These are phyloP conservation scores for Papilio polyxenes DNA, from an alignment of 1,140 invertebrate genomes.

Conservation along the genomic window DNA sequence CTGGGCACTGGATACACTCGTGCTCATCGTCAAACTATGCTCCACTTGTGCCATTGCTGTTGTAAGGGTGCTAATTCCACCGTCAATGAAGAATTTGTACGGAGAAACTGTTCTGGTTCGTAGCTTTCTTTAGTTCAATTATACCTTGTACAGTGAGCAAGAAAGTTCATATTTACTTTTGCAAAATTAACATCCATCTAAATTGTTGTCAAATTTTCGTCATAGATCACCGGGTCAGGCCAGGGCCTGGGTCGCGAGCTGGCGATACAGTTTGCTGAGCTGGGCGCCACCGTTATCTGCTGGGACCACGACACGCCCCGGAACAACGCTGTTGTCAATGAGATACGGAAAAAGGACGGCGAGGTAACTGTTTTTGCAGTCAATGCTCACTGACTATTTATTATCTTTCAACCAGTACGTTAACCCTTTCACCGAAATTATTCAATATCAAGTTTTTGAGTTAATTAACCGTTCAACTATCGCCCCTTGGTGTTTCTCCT, in stretches of 20 bases:
- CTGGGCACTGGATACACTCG: constrained; percentile 65
- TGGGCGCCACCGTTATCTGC: constrained; percentile 87
- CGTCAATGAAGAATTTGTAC: constrained; percentile 65
- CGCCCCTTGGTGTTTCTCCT: constrained; percentile 25
- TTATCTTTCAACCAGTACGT: no score
- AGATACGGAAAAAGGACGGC: constrained; percentile 78
- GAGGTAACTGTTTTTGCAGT: constrained; percentile 49
- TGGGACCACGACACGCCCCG: constrained; percentile 88
- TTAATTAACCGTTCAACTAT: neutral
- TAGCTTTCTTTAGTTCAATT: neutral
- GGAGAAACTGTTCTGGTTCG: constrained; percentile 70
- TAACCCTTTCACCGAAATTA: no score
- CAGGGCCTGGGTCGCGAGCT: constrained; percentile 90
- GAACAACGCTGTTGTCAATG: constrained; percentile 80
- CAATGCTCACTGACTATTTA: no score
- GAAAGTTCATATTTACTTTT: no score
- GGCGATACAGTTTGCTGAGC: constrained; percentile 85
- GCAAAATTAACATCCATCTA: no score
- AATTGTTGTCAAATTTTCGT: neutral
- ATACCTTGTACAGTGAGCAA: no score
- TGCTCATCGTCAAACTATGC: constrained; percentile 65
- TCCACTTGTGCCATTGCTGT: constrained; percentile 61
- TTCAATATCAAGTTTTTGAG: no score
- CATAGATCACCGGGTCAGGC: constrained; percentile 89
- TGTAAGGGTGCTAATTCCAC: constrained; percentile 59